Evolutionary conservation across 2,888 invertebrate species (phyloP).

Genomic region (Drosophila neutralis): DNA sequence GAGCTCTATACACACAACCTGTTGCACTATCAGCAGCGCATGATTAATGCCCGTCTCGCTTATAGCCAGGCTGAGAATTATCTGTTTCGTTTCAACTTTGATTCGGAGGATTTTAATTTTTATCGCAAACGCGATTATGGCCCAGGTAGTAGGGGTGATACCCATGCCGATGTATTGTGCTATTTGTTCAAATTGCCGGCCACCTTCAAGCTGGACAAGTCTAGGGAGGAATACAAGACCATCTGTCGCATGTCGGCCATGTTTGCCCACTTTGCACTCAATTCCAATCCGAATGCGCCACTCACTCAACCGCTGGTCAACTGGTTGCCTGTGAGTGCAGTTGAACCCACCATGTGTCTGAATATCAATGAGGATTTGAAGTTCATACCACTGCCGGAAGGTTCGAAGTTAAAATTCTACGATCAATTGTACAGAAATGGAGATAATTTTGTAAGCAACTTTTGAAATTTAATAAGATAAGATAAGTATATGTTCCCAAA

Average conservation of each 20-base stretch:
- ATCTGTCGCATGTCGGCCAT: constrained; percentile 75
- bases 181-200: constrained; percentile 75
- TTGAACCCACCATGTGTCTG: constrained; percentile 63
- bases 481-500: background rate
- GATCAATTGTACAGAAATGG: constrained; percentile 62
- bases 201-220: constrained; percentile 54
- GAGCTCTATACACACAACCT: constrained; percentile 65
- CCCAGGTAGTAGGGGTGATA: constrained; percentile 56
- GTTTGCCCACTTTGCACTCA: constrained; percentile 73
- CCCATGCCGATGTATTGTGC: constrained; percentile 80
- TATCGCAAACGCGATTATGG: constrained; percentile 72
- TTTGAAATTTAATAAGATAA: background rate
- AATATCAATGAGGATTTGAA: constrained; percentile 74
- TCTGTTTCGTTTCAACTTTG: constrained; percentile 82
- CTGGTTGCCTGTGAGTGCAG: constrained; percentile 61
- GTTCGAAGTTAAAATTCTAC: constrained; percentile 57
- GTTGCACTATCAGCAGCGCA: constrained; percentile 74
- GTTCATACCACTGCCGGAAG: constrained; percentile 73
- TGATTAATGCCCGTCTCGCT: constrained; percentile 69
- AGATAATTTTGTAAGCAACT: constrained; percentile 38
- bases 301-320: constrained; percentile 50
- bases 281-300: constrained; percentile 74
- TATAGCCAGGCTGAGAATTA: constrained; percentile 74
- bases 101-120: constrained; percentile 81
- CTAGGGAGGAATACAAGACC: constrained; percentile 69